phyloP scores from a whole-genome alignment of 2,888 invertebrate genomes.

The Drosophila mimetica region DNA sequence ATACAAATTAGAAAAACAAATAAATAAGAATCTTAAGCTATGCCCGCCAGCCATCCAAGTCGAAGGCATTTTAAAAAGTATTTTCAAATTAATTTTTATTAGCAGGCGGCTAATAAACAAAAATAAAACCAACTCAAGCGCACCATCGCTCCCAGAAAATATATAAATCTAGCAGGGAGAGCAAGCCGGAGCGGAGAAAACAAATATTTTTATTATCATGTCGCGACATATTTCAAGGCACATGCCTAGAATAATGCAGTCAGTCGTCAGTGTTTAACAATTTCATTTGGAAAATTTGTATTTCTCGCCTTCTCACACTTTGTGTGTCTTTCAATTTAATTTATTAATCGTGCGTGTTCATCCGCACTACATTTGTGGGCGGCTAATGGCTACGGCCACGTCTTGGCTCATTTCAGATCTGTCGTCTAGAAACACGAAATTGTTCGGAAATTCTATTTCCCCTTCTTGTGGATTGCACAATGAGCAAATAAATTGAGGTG shows the following conservation, averaged over 20 bases:
- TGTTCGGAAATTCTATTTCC: conserved; percentile 65
- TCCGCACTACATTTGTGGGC: conserved; percentile 70
- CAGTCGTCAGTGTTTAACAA: conserved; percentile 62
- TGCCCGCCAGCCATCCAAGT: conserved; percentile 30
- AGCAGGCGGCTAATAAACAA: conserved; percentile 73
- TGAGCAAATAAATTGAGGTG: conserved; percentile 63
- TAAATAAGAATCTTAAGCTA: conserved; percentile 75
- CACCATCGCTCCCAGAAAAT: conserved; percentile 39
- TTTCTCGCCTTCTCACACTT: conserved; percentile 47
- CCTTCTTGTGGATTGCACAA: conserved; percentile 59
- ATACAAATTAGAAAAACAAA: conserved; percentile 69
- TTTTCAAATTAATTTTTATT: conserved; percentile 80
- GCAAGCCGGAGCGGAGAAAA: conserved; percentile 4
- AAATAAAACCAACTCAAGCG: conserved; percentile 47
- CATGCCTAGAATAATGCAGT: conserved; percentile 63
- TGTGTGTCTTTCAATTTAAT: conserved; percentile 79
- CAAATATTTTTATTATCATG: conserved; percentile 76
- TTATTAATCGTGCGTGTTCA: conserved; percentile 80
- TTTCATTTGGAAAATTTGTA: conserved; percentile 56
- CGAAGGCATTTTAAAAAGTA: conserved; percentile 75
- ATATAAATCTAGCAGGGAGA: conserved; percentile 62
- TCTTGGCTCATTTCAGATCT: conserved; percentile 47
- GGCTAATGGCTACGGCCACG: conserved; percentile 41
- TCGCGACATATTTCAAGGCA: conserved; percentile 78
- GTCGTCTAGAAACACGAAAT: conserved; percentile 59